Base-by-base conservation (phyloP, 2,797 vertebrate genomes). In the Bryconaethiops microstoma region DNA sequence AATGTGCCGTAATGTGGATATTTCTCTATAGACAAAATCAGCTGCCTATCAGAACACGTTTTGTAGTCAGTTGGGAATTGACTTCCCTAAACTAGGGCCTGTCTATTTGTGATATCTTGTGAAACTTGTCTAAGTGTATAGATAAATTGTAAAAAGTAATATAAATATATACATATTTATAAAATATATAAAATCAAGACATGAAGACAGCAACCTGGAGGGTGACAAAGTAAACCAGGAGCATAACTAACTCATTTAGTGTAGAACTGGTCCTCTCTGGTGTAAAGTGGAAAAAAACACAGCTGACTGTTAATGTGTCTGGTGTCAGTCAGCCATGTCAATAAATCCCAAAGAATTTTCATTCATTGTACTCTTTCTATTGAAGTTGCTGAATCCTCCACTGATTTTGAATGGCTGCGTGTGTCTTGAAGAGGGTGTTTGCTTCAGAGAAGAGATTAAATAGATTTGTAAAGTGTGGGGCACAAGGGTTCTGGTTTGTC, bases 281-380 rank as follows among this genome's bases (percentile, higher is more conserved):
- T 91, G 89, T 93, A 88, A 70, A 91, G 90, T 90, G 88, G 91
- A 16, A 42, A 70, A 23, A 74, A 74, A 89, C 85, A 88, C 90
- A 92, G 93, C 93, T 93, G 94, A 95, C 93, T 93, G 93, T 94
- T 94, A 92, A 89, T 91, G 89, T 92, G 88, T 90, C 91, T 92
- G 91, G 88, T 92, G 89, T 86, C 91, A 86, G 93, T 94, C 92
- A 92, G 93, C 92, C 90, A 90, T 92, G 90, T 93, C 89, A 90
- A 92, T 85, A 78, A 88, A 85, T 93, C 92, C 93, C 93, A 94
- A 94, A 95, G 93, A 92, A 94, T 92, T 91, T 92, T 90, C 91
- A 93, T 92, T 93, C 83, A 90, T 93, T 93, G 90, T 87, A 88
- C 87, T 90, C 87, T 94, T 92, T 92, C 90, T 90, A 90, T 85